Conservation (phyloP, 2,113 vertebrate species). For the Rhombomys opimus region DNA sequence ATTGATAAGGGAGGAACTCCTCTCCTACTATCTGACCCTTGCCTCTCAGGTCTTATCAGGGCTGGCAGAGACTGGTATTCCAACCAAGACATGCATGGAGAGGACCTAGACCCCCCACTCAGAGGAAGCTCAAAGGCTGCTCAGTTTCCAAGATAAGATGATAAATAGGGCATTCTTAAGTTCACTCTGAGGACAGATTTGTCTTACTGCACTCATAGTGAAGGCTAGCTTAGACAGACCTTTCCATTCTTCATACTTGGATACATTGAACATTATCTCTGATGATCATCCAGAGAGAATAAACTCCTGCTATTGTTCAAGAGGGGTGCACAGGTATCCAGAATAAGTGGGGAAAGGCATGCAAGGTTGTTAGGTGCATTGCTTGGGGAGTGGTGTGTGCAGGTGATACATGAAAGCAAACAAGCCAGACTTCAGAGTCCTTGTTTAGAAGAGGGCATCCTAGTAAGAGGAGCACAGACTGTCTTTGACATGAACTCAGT, state of each 20-base stretch:
- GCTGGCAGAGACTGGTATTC: no score
- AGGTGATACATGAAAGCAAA: no score
- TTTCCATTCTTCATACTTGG: neutral
- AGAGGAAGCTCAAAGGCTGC: no score
- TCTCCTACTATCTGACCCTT: no score
- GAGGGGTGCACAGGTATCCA: no score
- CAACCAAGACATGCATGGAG: no score
- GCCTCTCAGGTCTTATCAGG: no score
- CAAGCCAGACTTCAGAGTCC: neutral
- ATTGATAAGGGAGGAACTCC: neutral
- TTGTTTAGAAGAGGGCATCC: no score
- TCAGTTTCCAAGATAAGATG: neutral
- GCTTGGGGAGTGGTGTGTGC: neutral
- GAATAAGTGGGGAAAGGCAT: neutral
- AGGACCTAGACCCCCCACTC: no score
- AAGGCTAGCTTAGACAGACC: neutral
- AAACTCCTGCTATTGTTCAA: no score
- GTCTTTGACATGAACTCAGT: neutral
- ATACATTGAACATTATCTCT: neutral
- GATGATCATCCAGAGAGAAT: neutral
- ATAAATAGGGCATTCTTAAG: neutral
- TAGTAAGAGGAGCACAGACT: no score
- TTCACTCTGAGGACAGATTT: neutral
- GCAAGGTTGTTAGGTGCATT: no score
- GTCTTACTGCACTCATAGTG: neutral